Conservation (phyloP, 92 coral and sea anemone genomes). For the Anthopleura xanthogrammica region DNA sequence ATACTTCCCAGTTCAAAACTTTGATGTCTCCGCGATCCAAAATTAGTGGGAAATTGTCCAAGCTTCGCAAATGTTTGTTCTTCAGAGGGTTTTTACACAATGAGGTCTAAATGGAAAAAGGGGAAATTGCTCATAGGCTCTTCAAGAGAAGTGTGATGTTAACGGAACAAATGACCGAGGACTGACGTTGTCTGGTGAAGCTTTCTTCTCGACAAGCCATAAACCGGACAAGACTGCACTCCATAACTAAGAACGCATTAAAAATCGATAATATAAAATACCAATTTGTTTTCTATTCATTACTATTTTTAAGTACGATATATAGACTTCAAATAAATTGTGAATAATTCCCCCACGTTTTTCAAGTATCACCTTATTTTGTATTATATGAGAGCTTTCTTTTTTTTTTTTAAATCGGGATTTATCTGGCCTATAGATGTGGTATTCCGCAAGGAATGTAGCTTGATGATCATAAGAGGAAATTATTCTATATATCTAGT, state of each 20-base stretch:
- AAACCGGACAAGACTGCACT: not conserved
- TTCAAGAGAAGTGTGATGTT: conserved; percentile 23
- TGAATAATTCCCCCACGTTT: no score
- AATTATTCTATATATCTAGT: no score
- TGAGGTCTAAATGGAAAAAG: not conserved
- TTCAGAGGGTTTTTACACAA: conserved; percentile 1
- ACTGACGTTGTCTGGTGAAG: not conserved
- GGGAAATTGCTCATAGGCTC: conserved; percentile 32
- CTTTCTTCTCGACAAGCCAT: no score
- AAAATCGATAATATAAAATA: not conserved
- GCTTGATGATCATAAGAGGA: no score
- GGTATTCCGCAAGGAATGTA: no score
- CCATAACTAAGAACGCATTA: not conserved
- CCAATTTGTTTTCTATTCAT: no score
- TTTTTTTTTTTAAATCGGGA: no score
- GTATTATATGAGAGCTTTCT: no score
- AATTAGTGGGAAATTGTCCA: conserved; percentile 28
- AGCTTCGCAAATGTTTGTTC: conserved; percentile 29
- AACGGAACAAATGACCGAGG: not conserved
- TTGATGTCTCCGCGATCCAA: conserved; percentile 25
- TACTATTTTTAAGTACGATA: no score
- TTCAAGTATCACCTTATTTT: no score
- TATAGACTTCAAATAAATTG: no score
- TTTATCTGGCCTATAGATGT: no score
- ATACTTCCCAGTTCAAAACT: conserved; percentile 2